A percentile compares a stretch with the other conserved stretches of the same genome.
These are phyloP conservation scores for Enteromius thamalakanensis DNA, from an alignment of 2,797 vertebrate genomes.

Conservation along the genomic window DNA sequence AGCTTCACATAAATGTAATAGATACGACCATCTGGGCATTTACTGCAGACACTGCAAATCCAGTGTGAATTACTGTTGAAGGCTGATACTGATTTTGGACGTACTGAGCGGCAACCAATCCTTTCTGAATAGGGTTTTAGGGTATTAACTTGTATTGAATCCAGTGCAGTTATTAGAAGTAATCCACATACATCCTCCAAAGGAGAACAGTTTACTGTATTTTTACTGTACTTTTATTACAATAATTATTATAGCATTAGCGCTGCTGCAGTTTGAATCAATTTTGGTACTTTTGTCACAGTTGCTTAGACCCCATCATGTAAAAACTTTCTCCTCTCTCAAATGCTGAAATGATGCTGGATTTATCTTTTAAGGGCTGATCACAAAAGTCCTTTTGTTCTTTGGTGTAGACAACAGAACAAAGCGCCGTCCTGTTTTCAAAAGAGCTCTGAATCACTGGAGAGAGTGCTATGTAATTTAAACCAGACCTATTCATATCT, in stretches of 20 bases:
- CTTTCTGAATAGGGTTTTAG: neutral
- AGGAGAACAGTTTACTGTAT: neutral
- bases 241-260: slow-evolving; percentile 3
- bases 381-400: slow-evolving; percentile 48
- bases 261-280: slow-evolving; percentile 22
- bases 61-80: neutral
- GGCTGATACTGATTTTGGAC: neutral
- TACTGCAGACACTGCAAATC: neutral
- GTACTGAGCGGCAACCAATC: neutral
- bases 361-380: slow-evolving; percentile 35
- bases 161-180: neutral
- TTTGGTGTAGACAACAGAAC: slow-evolving; percentile 17
- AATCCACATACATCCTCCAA: neutral
- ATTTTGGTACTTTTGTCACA: slow-evolving; percentile 15
- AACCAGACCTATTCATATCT: slow-evolving; percentile 46
- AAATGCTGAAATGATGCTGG: slow-evolving; percentile 29
- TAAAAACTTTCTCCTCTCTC: slow-evolving; percentile 21
- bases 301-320: slow-evolving; percentile 15
- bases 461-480: slow-evolving; percentile 51
- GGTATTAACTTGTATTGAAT: neutral
- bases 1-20: neutral
- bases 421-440: slow-evolving; percentile 41
- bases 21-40: neutral
- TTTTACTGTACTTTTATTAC: neutral
- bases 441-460: slow-evolving; percentile 45